phyloP scores from a whole-genome alignment of 2,113 vertebrate species.

The Hemibagrus wyckioides region DNA sequence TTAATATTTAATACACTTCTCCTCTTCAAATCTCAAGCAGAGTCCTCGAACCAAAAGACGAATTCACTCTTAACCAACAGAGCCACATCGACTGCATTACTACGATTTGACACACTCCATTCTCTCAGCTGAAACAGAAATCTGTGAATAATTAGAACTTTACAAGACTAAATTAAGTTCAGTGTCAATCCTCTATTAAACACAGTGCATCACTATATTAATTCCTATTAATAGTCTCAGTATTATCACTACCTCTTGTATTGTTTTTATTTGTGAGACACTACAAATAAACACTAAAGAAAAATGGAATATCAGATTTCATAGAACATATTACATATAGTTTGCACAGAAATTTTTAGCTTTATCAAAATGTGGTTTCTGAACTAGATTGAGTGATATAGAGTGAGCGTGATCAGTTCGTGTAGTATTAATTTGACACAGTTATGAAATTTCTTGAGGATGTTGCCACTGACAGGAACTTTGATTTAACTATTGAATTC shows the following conservation, averaged over 20 bases:
- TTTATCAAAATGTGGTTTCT: too few relatives aligned
- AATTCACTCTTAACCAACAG: not conserved
- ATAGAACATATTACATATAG: too few relatives aligned
- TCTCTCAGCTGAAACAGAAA: not conserved
- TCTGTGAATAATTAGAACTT: conserved; percentile 12
- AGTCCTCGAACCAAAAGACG: not conserved
- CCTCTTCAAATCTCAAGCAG: conserved; percentile 6
- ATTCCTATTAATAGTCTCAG: not conserved
- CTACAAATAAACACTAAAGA: too few relatives aligned
- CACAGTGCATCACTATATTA: not conserved
- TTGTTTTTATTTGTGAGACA: not conserved
- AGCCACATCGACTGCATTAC: not conserved
- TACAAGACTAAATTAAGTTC: not conserved
- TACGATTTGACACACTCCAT: not conserved
- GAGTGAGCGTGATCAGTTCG: too few relatives aligned
- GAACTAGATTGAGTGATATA: too few relatives aligned
- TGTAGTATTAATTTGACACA: too few relatives aligned
- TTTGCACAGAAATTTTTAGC: too few relatives aligned
- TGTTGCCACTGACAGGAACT: not conserved
- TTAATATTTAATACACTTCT: not conserved
- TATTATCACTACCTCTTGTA: not conserved
- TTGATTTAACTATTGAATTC: not conserved
- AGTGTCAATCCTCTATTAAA: not conserved
- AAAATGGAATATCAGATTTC: too few relatives aligned
- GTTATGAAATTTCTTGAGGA: too few relatives aligned